phyloP scores from a whole-genome alignment of 2,888 invertebrate genomes.

The Flexamia atlantica region DNA sequence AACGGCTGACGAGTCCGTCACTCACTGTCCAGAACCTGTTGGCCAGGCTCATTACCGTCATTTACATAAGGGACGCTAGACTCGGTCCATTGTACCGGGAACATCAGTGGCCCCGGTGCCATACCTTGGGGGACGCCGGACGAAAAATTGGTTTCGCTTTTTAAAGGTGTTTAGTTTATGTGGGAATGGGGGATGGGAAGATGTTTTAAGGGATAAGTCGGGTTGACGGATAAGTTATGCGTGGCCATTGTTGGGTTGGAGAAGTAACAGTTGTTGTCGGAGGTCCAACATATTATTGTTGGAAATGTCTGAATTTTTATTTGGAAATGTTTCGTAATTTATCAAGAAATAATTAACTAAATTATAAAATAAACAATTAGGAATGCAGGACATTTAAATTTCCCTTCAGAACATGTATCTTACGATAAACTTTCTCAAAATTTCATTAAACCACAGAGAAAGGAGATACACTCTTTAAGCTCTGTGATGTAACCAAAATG shows the following conservation, averaged over 20 bases:
- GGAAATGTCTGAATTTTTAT: no score
- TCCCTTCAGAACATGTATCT: no score
- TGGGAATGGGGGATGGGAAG: constrained; percentile 14
- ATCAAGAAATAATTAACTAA: no score
- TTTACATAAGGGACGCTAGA: constrained; percentile 28
- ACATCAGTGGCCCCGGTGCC: neutral
- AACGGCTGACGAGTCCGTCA: constrained; percentile 39
- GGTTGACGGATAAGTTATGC: neutral
- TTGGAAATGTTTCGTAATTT: no score
- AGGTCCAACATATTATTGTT: no score
- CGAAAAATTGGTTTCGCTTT: constrained; percentile 33
- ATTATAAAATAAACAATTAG: no score
- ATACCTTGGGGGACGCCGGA: constrained; percentile 13
- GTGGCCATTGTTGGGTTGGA: neutral
- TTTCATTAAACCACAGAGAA: no score
- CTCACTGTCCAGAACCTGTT: constrained; percentile 50
- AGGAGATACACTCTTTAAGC: no score
- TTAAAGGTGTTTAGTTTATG: constrained; percentile 41
- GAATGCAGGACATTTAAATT: no score
- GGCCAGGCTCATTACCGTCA: constrained; percentile 21
- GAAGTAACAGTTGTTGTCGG: no score
- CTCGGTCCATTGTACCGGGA: neutral
- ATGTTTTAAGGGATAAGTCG: neutral
- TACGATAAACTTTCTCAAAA: no score
- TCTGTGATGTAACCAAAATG: no score